phyloP scores from a whole-genome alignment of 2,888 invertebrate genomes.

The Amiota mariae region DNA sequence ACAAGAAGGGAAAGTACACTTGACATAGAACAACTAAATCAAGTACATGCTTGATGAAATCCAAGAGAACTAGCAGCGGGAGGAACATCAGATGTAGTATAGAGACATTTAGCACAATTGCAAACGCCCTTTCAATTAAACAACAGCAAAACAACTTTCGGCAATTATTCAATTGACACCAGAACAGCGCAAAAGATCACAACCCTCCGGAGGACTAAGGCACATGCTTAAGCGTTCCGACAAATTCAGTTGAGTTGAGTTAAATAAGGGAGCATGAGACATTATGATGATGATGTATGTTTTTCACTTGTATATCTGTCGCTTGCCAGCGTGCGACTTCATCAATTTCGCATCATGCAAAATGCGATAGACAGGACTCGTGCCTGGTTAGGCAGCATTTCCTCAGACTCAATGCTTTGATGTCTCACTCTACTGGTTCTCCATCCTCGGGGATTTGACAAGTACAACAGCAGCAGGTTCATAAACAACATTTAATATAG shows the following conservation, averaged over 20 bases:
- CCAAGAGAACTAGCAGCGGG: no score
- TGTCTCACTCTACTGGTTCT: conserved; percentile 32
- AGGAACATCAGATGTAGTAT: no score
- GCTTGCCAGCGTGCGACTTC: conserved; percentile 56
- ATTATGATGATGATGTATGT: conserved; percentile 27
- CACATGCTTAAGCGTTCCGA: conserved; percentile 21
- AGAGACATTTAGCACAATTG: no score
- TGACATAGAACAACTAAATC: conserved; percentile 23
- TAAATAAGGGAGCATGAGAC: conserved; percentile 31
- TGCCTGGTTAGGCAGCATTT: conserved; percentile 25
- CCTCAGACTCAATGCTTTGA: conserved; percentile 39
- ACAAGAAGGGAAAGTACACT: conserved; percentile 37
- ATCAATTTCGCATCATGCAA: conserved; percentile 69
- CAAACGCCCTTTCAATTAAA: conserved; percentile 71
- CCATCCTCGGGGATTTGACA: conserved; percentile 59
- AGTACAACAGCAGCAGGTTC: conserved; percentile 49
- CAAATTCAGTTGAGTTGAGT: conserved; percentile 3
- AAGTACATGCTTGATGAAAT: no score
- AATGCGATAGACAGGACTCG: conserved; percentile 42
- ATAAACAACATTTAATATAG: conserved; percentile 54
- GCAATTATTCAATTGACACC: conserved; percentile 70
- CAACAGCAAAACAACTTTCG: conserved; percentile 66
- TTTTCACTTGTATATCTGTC: neutral
- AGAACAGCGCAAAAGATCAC: conserved; percentile 32
- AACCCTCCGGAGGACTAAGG: conserved; percentile 15